Base-by-base conservation (phyloP, 2,888 invertebrate genomes). In the Hyposoter didymator region DNA sequence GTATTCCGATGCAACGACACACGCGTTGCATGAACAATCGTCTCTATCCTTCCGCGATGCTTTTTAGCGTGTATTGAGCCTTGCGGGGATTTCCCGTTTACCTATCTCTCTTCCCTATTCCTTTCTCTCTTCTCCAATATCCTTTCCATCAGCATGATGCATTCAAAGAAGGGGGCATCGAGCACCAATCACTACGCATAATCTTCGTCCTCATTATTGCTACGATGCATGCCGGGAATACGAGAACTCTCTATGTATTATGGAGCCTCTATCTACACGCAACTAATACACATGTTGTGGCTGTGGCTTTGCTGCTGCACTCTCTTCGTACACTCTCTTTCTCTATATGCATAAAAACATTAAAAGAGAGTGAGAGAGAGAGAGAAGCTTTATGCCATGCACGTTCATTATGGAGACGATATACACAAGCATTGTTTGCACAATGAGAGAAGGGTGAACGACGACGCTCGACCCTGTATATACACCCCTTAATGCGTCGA, bases 131-230 rank as follows among this genome's bases (percentile, higher is more conserved):
- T 72, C 55, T 49, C 52, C 81, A 70, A n/a, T 66, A 74, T 78
- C 81, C 70, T 82, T 87, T 86, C 82, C 82, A 70, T 85, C 88
- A 86, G 84, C 87, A 91, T 90, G 89, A 88, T 52, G 55, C 75
- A 70, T 43, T 74, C 74, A 45, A 55, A 52, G 75, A 32, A 64
- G 64, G 66, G 28, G 14, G 22, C 55, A 91, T 92, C 91, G 92
- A 92, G 91, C 91, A 90, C 91, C 92, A 93, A 93, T 94, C 93
- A 92, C 90, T 90, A 91, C 93, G 93, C 93, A 93, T 93, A 93
- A 93, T 93, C 93, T 92, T 91, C 93, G 93, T 93, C 90, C 93
- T 93, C 93, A 93, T 93, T 94, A 93, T 93, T 93, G 89, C 92
- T 91, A 89, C 91, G 90, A 91, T 92, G 90, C 89, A 88, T 59